These are phyloP conservation scores for Spodoptera picta DNA, from an alignment of 2,888 invertebrate genomes.

Conservation along the genomic window DNA sequence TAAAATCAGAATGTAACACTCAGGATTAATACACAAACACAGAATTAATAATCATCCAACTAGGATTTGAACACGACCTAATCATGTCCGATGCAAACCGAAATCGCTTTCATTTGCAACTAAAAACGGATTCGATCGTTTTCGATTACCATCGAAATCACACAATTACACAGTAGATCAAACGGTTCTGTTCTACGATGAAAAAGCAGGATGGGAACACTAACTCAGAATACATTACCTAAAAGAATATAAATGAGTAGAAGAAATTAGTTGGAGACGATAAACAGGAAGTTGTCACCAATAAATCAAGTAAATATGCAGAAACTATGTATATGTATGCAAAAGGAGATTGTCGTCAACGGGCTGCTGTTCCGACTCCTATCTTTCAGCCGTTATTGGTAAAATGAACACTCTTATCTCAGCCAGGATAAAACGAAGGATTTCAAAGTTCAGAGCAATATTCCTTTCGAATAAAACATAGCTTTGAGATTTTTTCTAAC, in stretches of 20 bases:
- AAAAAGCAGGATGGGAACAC: constrained; percentile 30
- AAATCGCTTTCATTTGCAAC: constrained; percentile 36
- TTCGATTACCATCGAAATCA: constrained; percentile 57
- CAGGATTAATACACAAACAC: constrained; percentile 9
- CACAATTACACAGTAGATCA: constrained; percentile 46
- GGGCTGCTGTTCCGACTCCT: constrained; percentile 21
- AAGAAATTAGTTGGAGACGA: constrained; percentile 13
- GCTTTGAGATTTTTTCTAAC: too few relatives aligned
- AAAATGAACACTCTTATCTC: constrained; percentile 24
- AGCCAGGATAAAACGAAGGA: constrained; percentile 14
- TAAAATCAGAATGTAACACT: constrained; percentile 1
- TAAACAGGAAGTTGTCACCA: constrained; percentile 26
- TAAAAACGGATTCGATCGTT: constrained; percentile 44
- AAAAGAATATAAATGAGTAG: constrained; percentile 20
- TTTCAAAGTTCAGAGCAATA: constrained; percentile 23
- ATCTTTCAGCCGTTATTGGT: constrained; percentile 40
- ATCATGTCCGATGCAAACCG: constrained; percentile 22
- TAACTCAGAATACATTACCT: constrained; percentile 39
- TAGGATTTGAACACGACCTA: constrained; percentile 22
- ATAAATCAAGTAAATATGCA: too few relatives aligned
- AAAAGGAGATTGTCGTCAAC: constrained; percentile 19
- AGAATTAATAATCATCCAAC: constrained; percentile 28
- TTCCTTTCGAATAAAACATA: neutral
- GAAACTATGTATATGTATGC: too few relatives aligned
- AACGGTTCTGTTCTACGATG: constrained; percentile 29